phyloP scores from a whole-genome alignment of 2,113 vertebrate species.

The Cacatua alba region DNA sequence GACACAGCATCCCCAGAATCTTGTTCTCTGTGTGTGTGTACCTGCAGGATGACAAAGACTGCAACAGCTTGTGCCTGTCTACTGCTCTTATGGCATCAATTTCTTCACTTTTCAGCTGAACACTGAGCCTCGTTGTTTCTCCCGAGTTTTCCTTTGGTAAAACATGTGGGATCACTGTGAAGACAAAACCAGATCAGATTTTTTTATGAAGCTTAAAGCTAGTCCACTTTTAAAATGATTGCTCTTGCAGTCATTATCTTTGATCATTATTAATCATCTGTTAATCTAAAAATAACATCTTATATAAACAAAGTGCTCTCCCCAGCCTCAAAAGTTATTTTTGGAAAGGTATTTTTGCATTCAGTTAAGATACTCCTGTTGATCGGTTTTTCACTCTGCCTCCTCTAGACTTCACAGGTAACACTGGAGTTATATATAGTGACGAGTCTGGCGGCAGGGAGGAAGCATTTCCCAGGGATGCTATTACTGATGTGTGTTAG shows the following conservation, averaged over 20 bases:
- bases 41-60: not conserved
- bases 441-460: not conserved
- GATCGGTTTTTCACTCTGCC: conserved; percentile 4
- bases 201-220: not conserved
- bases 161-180: not conserved
- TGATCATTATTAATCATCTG: not conserved
- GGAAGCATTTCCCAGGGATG: not conserved
- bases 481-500: not conserved
- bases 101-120: not conserved
- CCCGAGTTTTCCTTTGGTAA: not conserved
- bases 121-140: not conserved
- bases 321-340: not conserved
- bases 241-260: not conserved
- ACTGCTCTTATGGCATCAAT: not conserved
- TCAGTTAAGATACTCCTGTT: not conserved
- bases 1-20: not conserved
- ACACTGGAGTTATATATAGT: not conserved
- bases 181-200: not conserved
- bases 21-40: not conserved
- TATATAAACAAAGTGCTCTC: not conserved
- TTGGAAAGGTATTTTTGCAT: not conserved
- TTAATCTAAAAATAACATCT: not conserved
- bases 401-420: not conserved
- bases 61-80: not conserved
- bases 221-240: not conserved